Percentiles rank a stretch among this genome's conserved stretches.
These are phyloP conservation scores for Platichthys stellatus DNA, from an alignment of 2,113 vertebrate genomes.

Conservation along the genomic window DNA sequence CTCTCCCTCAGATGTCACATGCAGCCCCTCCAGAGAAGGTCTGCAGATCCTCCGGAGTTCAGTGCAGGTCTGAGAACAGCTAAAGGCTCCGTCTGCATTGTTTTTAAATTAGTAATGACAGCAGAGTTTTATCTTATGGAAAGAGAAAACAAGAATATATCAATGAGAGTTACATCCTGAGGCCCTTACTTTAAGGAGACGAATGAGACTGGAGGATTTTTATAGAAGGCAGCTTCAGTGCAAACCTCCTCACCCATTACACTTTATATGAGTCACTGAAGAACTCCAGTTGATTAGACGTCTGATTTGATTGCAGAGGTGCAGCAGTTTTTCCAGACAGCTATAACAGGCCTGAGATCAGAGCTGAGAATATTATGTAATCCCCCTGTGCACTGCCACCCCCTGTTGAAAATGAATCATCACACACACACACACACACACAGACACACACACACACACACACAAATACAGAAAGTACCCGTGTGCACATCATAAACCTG, in stretches of 20 bases:
- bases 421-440: constrained; percentile 27
- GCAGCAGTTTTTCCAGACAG: constrained; percentile 31
- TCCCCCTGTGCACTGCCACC: constrained; percentile 37
- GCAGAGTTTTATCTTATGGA: no score
- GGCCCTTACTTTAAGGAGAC: not conserved
- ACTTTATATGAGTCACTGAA: constrained; percentile 38
- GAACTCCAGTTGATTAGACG: constrained; percentile 33
- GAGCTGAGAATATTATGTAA: constrained; percentile 60
- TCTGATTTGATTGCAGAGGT: constrained; percentile 37
- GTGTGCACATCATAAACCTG: not conserved
- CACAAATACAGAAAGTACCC: constrained; percentile 10
- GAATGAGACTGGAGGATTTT: not conserved
- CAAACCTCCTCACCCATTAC: constrained; percentile 18
- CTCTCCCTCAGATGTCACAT: no score
- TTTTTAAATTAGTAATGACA: no score
- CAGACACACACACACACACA: constrained; percentile 12
- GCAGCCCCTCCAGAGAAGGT: no score
- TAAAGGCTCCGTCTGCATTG: no score
- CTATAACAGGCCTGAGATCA: constrained; percentile 39
- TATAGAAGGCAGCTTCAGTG: not conserved
- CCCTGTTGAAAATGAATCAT: constrained; percentile 52
- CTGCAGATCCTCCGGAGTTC: no score
- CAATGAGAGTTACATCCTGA: not conserved
- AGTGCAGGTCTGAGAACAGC: no score
- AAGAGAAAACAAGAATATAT: not conserved